phyloP scores from a whole-genome alignment of 2,888 invertebrate genomes.

The Adelognathus sp. region DNA sequence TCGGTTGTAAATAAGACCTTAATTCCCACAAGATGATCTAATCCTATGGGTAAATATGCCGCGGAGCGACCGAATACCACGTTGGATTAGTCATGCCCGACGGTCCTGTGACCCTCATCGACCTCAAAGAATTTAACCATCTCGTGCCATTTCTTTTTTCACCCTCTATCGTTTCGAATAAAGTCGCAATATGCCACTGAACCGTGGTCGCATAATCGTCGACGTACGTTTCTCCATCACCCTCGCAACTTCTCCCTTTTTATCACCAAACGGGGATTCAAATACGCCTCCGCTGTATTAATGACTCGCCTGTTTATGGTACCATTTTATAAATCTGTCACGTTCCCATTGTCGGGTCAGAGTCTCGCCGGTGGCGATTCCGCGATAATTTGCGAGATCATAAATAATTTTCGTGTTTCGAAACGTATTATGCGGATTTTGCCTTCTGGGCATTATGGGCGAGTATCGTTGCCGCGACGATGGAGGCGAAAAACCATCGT shows the following conservation, averaged over 20 bases:
- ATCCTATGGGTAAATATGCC: background rate
- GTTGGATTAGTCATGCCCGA: background rate
- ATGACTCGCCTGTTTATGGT: conserved; percentile 34
- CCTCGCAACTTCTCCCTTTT: background rate
- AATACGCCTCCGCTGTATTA: background rate
- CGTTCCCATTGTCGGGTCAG: conserved; percentile 36
- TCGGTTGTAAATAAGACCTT: background rate
- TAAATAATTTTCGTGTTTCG: conserved; percentile 66
- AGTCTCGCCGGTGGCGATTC: conserved; percentile 65
- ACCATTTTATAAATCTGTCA: conserved; percentile 57
- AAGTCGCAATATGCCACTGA: no score
- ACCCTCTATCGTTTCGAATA: conserved; percentile 3
- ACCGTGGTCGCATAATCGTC: conserved; percentile 24
- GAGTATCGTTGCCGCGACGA: conserved; percentile 2
- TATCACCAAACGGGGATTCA: background rate
- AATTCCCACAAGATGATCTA: background rate
- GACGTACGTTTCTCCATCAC: conserved; percentile 4
- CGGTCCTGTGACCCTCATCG: background rate
- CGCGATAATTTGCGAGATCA: conserved; percentile 70
- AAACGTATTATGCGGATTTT: conserved; percentile 29
- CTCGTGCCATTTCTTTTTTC: background rate
- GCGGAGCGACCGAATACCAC: background rate
- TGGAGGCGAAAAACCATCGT: background rate
- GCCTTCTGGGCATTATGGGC: conserved; percentile 28
- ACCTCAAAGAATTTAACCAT: background rate